Conservation (phyloP, 2,888 invertebrate species). For the Drosophila cognata region DNA sequence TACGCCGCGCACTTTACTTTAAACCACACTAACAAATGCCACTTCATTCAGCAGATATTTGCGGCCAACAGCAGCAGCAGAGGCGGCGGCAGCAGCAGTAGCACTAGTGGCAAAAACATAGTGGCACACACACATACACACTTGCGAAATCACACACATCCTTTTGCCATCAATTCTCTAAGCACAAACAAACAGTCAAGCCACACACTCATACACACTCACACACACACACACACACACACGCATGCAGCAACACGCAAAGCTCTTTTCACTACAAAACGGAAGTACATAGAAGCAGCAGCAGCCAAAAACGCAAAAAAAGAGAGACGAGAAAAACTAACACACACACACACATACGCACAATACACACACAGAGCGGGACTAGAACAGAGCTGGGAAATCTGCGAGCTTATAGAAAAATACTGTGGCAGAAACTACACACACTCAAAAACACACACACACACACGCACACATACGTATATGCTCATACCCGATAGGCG, state of each 20-base stretch:
- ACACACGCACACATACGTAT: constrained; percentile 4
- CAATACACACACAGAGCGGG: constrained; percentile 18
- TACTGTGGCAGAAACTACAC: constrained; percentile 74
- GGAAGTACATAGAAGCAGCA: constrained; percentile 73
- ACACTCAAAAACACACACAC: constrained; percentile 20
- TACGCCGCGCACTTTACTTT: constrained; percentile 76
- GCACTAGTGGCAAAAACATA: constrained; percentile 43
- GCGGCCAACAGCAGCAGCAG: constrained; percentile 61
- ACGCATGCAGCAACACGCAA: constrained; percentile 72
- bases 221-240: constrained; percentile 38
- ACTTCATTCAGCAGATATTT: constrained; percentile 80
- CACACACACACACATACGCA: constrained; percentile 17
- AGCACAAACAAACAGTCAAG: constrained; percentile 76
- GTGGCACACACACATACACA: constrained; percentile 33
- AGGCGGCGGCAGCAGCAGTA: constrained; percentile 24
- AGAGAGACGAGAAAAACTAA: constrained; percentile 16
- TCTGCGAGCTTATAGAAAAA: constrained; percentile 72
- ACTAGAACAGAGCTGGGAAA: constrained; percentile 57
- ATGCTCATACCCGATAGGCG: constrained; percentile 14
- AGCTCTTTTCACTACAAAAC: constrained; percentile 81
- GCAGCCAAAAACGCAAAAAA: constrained; percentile 59
- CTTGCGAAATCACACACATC: constrained; percentile 75
- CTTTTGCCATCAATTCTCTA: constrained; percentile 80
- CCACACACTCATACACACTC: constrained; percentile 45
- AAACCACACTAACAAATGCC: constrained; percentile 76